Evolutionary conservation across 2,113 vertebrate genomes (phyloP), one percentile per base, ranked within the genome.

Genomic region (Phodopus roborovskii): DNA sequence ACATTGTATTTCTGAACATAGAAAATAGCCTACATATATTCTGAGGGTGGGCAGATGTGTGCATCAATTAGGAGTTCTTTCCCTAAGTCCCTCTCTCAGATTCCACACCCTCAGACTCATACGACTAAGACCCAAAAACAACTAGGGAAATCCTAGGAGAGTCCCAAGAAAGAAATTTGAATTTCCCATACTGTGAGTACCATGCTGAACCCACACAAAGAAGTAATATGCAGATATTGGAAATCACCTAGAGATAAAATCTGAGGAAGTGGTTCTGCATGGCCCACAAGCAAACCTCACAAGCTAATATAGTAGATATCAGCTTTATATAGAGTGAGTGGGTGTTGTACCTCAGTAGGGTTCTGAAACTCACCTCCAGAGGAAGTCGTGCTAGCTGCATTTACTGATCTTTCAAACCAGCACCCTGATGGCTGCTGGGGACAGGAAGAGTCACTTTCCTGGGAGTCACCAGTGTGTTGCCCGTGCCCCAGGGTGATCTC

Each of bases 1-100:
- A 16, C 9, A 28, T 0, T 64, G 92, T 93, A 88, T 42, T 56
- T 88, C 78, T 90, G 45, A 94, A 74, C 26, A 24, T 86, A 77
- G 92, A 94, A 96, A 93, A 86, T 81, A 70, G 60, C 58, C 9
- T 89, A 33, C 91, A 50, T 48, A 48, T 71, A 50, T 5, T 91
- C n/a, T 89, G n/a, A 71, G 50, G n/a, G 92, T 62, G 2, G 53
- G 30, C 17, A 36, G 9, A 3, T 71, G 16, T 74, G 53, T 75
- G 20, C n/a, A 70, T 85, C 36, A 36, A 12, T 86, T 91, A 66
- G 48, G 73, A 60, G 26, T 39, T n/a, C n/a, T n/a, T n/a, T 22
- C 28, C 17, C 30, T 83, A 19, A 64, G 53, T 33, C 11, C 30
- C 50, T 48, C n/a, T 28, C 42, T 48, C 8, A 58, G 78, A 22